Percentiles rank a stretch among this genome's conserved stretches.
Evolutionary conservation across 1,140 invertebrate genomes (phyloP).

Genomic region (Olivierus martensii): DNA sequence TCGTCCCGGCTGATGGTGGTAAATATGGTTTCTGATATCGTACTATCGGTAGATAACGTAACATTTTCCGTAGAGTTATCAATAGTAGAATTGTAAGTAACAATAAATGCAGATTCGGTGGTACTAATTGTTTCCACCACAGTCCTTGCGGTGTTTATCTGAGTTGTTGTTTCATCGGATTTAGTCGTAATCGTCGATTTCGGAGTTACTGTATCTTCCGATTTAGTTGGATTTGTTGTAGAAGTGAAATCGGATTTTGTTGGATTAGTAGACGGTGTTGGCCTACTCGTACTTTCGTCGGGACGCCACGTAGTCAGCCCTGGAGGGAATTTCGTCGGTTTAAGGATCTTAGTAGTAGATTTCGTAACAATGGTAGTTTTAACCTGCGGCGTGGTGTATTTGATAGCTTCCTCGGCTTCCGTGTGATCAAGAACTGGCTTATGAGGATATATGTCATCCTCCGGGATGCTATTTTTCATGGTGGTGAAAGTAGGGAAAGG

Average conservation of each 20-base stretch:
- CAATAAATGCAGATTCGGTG: no score
- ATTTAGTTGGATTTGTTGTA: constrained; percentile 1
- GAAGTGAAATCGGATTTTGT: constrained; percentile 8
- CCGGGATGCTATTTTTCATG: background rate
- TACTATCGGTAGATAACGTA: background rate
- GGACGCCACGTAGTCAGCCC: constrained; percentile 11
- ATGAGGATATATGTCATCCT: background rate
- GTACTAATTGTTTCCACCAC: background rate
- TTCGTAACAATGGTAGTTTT: background rate
- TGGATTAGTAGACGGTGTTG: background rate
- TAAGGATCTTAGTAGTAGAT: background rate
- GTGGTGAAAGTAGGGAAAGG: background rate
- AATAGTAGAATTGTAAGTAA: no score
- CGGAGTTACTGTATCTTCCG: constrained; percentile 1
- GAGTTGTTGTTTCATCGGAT: background rate
- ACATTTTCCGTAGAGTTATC: background rate
- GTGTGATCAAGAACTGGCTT: background rate
- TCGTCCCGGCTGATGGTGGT: no score
- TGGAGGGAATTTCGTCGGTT: constrained; percentile 6
- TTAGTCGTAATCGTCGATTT: constrained; percentile 4
- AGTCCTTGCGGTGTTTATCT: constrained; percentile 9
- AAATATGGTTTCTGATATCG: no score
- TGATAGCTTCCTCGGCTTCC: background rate
- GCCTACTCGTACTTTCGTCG: background rate
- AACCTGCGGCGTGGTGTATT: background rate